Base-by-base conservation (phyloP, 2,113 vertebrate species). In the Rutilus rutilus region DNA sequence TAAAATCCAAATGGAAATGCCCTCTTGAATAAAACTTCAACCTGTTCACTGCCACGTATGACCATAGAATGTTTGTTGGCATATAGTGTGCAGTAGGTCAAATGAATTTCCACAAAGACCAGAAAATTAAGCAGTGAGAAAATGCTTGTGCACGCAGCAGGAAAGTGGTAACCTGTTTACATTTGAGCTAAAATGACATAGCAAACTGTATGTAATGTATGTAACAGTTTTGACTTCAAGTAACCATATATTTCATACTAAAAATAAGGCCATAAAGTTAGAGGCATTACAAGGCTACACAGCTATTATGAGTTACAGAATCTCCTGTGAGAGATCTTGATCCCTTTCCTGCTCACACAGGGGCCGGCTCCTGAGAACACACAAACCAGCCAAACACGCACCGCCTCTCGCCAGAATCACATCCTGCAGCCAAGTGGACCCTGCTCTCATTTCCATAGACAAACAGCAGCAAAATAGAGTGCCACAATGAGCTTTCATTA, bases 401-500 rank as follows among this genome's bases (percentile, higher is more conserved):
- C 39, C 1, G 2, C n/a, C 17, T 62, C 33, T 52, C 8, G 45
- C 25, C 45, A 69, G 62, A 36, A 69, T 67, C 45, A 23, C 80
- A 69, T 33, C 45, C 42, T 33, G 45, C 6, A 6, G 45, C 42
- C 80, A 67, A 81, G n/a, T 47, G 36, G 78, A 67, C 60, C 62
- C 62, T 67, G 27, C 27, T 82, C 62, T 82, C 64, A 82, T 81
- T 81, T 65, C 39, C 78, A 81, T 30, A 81, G 59, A 47, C 60
- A 82, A 82, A 69, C 62, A 82, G 62, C 62, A 67, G 8, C 54
- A 36, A 57, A 79, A 82, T 45, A 23, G n/a, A 80, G 5, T 45
- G 17, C 27, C 15, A 69, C 25, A 82, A 69, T 52, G 59, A 64
- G 59, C n/a, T 64, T 45, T 64, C 36, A 80, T 64, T 42, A 47